A percentile compares a stretch with the other conserved stretches of the same genome.
phyloP scores from a whole-genome alignment of 2,888 invertebrate genomes.

The Polia nebulosa region DNA sequence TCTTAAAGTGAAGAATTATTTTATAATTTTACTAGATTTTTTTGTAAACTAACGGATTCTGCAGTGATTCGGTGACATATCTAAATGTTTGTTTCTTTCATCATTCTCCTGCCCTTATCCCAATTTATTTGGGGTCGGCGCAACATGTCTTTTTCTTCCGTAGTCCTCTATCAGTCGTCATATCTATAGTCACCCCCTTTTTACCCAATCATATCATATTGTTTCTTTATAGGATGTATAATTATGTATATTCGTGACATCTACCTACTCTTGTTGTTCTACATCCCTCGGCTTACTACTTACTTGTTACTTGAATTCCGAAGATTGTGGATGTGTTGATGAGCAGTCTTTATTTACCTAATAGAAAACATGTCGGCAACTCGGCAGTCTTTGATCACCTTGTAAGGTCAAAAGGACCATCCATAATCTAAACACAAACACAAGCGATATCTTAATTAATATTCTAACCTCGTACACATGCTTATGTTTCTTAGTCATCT shows the following conservation, averaged over 20 bases:
- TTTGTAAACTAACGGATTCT: too few species aligned
- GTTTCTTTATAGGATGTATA: too few species aligned
- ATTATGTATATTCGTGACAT: background rate
- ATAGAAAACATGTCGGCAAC: constrained; percentile 28
- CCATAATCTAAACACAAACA: constrained; percentile 18
- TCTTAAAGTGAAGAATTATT: too few species aligned
- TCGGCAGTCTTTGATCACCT: constrained; percentile 41
- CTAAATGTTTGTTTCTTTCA: too few species aligned
- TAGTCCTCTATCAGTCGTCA: too few species aligned
- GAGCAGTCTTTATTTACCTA: constrained; percentile 4
- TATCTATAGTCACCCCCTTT: too few species aligned
- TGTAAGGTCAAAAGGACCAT: constrained; percentile 32
- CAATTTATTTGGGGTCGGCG: too few species aligned
- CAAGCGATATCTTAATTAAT: constrained; percentile 24
- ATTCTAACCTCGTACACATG: constrained; percentile 28
- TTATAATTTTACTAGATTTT: too few species aligned
- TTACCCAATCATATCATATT: too few species aligned
- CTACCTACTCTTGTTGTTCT: background rate
- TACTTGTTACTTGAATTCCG: background rate
- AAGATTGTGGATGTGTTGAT: background rate
- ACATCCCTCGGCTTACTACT: background rate
- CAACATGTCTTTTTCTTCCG: too few species aligned
- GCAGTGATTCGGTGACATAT: too few species aligned
- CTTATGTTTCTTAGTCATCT: constrained; percentile 43
- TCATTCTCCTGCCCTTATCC: too few species aligned